These are phyloP conservation scores for Psix sp. DNA, from an alignment of 1,140 invertebrate species.

Conservation along the genomic window DNA sequence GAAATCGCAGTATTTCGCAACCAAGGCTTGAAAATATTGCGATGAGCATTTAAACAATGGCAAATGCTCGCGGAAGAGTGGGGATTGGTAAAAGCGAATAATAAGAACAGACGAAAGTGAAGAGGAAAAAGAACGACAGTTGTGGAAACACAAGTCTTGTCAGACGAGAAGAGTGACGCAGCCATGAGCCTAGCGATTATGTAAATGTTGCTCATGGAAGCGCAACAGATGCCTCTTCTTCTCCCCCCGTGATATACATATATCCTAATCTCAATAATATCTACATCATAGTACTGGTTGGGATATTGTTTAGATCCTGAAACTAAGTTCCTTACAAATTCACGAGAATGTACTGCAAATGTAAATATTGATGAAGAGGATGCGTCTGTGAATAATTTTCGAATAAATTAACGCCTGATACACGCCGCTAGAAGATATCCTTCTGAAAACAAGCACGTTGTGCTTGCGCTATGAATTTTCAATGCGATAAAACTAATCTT, in stretches of 20 bases:
- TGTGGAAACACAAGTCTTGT: conserved; percentile 53
- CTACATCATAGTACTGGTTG: conserved; percentile 37
- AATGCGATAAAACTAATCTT: no score
- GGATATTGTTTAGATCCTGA: conserved; percentile 72
- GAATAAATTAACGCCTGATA: conserved; percentile 42
- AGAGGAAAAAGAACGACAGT: conserved; percentile 46
- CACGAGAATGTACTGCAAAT: conserved; percentile 56
- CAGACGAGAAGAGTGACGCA: conserved; percentile 46
- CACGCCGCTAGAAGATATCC: conserved; percentile 5
- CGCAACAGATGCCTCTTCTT: conserved; percentile 74
- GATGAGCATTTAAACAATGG: conserved; percentile 54
- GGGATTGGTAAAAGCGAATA: conserved; percentile 27
- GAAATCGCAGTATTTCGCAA: conserved; percentile 36
- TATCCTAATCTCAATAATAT: conserved; percentile 67
- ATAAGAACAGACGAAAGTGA: conserved; percentile 33
- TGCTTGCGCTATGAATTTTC: no score
- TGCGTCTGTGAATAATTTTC: conserved; percentile 28
- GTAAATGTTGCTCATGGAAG: conserved; percentile 75
- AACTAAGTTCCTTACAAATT: conserved; percentile 72
- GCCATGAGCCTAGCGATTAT: conserved; percentile 69
- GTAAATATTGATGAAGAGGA: conserved; percentile 48
- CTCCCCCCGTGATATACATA: conserved; percentile 46
- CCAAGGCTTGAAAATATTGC: conserved; percentile 41
- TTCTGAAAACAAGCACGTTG: no score
- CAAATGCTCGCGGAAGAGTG: conserved; percentile 33